These are phyloP conservation scores for Pterois miles DNA, from an alignment of 2,797 vertebrate species.

Conservation along the genomic window DNA sequence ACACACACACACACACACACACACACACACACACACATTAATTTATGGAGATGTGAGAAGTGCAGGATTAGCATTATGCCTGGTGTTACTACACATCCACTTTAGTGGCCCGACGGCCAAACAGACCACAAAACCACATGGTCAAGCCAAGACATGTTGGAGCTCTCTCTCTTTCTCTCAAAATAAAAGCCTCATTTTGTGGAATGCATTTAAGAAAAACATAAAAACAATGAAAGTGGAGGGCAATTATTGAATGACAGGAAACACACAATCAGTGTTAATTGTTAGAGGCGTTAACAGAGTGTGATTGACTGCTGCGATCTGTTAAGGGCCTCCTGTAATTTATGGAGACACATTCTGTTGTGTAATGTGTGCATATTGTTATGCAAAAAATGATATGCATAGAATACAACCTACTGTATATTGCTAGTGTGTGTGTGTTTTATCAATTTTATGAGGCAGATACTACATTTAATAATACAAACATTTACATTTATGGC, in stretches of 20 bases:
- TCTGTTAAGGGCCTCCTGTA: neutral
- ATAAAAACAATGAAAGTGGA: neutral
- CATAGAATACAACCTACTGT: neutral
- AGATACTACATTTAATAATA: neutral
- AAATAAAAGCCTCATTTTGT: neutral
- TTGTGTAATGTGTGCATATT: constrained; percentile 22
- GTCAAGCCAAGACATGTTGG: constrained; percentile 12
- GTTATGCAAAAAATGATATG: constrained; percentile 10
- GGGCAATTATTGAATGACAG: neutral
- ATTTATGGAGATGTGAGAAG: constrained; percentile 74
- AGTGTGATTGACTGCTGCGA: neutral
- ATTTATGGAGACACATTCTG: constrained; percentile 35
- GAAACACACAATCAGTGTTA: neutral
- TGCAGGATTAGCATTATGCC: constrained; percentile 65
- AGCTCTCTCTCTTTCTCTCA: neutral
- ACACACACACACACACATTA: constrained; percentile 19
- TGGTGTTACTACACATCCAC: constrained; percentile 61
- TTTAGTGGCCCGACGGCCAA: constrained; percentile 49
- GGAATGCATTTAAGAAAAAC: neutral
- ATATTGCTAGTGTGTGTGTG: neutral
- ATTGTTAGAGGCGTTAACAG: neutral
- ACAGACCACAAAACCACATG: constrained; percentile 52
- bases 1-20: constrained; percentile 40
- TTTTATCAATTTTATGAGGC: neutral
- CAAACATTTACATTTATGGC: neutral